These are phyloP conservation scores for Diglossa cyanea DNA, from an alignment of 2,797 vertebrate genomes.

Conservation along the genomic window DNA sequence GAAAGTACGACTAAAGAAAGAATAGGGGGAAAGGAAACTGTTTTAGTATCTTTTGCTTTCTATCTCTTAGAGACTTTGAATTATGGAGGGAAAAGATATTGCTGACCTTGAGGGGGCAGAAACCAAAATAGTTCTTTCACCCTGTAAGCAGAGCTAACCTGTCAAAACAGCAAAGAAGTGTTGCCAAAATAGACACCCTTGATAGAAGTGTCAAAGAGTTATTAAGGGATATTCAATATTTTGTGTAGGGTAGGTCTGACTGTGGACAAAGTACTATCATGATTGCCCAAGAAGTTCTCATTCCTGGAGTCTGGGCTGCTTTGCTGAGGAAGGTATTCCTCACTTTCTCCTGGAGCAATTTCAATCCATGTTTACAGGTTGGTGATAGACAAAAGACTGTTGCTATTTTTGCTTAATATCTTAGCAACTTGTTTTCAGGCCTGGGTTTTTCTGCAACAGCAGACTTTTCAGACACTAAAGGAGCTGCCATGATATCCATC, in stretches of 20 bases:
- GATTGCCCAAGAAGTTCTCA: not conserved
- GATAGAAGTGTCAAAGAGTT: not conserved
- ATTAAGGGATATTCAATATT: not conserved
- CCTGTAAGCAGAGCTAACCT: not conserved
- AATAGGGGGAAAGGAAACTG: fast-evolving
- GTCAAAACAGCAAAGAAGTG: not conserved
- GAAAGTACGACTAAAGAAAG: not conserved
- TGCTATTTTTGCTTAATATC: not conserved
- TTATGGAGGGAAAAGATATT: not conserved
- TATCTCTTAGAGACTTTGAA: not conserved
- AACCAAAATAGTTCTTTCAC: not conserved
- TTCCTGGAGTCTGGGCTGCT: not conserved
- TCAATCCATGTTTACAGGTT: fast-evolving
- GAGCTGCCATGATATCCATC: not conserved
- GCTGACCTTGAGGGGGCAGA: not conserved
- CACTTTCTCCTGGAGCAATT: not conserved
- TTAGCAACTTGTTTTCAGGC: not conserved
- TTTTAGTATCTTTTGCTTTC: not conserved
- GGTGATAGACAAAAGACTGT: not conserved
- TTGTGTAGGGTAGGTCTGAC: not conserved
- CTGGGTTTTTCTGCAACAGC: not conserved
- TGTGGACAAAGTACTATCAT: not conserved
- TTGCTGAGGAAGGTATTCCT: not conserved
- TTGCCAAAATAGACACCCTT: not conserved
- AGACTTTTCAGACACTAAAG: not conserved